Evolutionary conservation across 2,888 invertebrate genomes (phyloP).

Genomic region (Galeruca laticollis): DNA sequence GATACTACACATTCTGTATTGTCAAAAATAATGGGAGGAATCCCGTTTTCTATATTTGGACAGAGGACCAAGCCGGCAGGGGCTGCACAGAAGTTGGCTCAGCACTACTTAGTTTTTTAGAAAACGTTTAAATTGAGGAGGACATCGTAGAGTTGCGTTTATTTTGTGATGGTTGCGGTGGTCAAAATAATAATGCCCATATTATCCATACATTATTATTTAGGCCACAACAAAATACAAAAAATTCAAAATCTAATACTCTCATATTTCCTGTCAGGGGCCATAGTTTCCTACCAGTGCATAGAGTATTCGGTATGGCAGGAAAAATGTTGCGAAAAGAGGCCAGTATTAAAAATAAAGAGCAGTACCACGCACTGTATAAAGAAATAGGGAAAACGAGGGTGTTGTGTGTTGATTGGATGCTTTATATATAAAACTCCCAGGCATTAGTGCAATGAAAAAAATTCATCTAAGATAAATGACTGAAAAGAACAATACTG

Average conservation of each 20-base stretch:
- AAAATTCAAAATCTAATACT: slow-evolving; percentile 6
- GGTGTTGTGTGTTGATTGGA: slow-evolving; percentile 25
- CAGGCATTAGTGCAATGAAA: too few relatives aligned
- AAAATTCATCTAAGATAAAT: too few relatives aligned
- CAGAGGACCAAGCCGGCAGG: slow-evolving; percentile 18
- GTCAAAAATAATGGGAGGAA: too few relatives aligned
- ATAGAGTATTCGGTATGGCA: slow-evolving; percentile 29
- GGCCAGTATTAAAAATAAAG: slow-evolving; percentile 18
- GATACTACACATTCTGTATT: too few relatives aligned
- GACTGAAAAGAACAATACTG: too few relatives aligned
- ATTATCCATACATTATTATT: not conserved
- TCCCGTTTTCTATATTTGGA: too few relatives aligned
- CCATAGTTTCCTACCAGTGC: slow-evolving; percentile 28
- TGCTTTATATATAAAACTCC: slow-evolving; percentile 9
- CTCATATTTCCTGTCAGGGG: slow-evolving; percentile 26
- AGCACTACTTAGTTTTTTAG: slow-evolving; percentile 18
- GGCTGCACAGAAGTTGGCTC: slow-evolving; percentile 26
- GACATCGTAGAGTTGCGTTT: too few relatives aligned
- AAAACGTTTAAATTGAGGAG: slow-evolving; percentile 8
- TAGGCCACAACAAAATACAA: slow-evolving; percentile 9
- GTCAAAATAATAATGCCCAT: too few relatives aligned
- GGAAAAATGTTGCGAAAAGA: slow-evolving; percentile 31
- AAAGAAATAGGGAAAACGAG: slow-evolving; percentile 7
- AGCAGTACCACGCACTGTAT: too few relatives aligned
- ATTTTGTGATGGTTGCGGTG: too few relatives aligned